Evolutionary conservation across 2,113 vertebrate genomes (phyloP).

Genomic region (Spermophilus dauricus): DNA sequence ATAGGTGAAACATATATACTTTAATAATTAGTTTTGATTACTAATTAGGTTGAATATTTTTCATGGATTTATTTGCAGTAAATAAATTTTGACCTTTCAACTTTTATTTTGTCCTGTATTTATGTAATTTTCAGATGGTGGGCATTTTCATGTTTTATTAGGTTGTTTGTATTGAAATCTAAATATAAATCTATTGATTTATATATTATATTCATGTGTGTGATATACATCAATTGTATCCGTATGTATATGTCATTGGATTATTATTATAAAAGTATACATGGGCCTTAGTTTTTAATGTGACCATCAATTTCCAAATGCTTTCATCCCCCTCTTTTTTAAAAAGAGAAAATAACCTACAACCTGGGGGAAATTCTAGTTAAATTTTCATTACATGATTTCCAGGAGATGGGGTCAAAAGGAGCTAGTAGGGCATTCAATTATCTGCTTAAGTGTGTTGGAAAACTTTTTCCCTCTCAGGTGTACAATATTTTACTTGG

Average conservation of each 20-base stretch:
- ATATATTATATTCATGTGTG: not conserved
- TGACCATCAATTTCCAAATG: slow-evolving; percentile 2
- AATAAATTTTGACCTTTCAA: slow-evolving; percentile 36
- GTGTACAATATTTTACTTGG: slow-evolving; percentile 81
- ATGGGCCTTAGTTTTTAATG: not conserved
- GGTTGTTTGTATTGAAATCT: not conserved
- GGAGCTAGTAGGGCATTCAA: slow-evolving; percentile 75
- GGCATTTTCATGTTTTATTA: not conserved
- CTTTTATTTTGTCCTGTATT: not conserved
- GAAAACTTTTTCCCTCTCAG: slow-evolving; percentile 51
- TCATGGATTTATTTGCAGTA: slow-evolving; percentile 12
- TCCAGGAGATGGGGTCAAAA: slow-evolving; percentile 68
- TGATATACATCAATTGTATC: not conserved
- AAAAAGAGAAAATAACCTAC: not conserved
- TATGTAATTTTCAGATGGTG: slow-evolving; percentile 34
- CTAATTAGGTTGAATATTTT: slow-evolving; percentile 49
- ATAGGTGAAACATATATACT: not conserved
- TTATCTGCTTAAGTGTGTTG: slow-evolving; percentile 64
- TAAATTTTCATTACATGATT: slow-evolving; percentile 73
- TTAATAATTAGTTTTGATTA: slow-evolving; percentile 40
- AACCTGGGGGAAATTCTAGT: slow-evolving; percentile 58
- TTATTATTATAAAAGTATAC: slow-evolving; percentile 57
- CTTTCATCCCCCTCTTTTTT: not conserved
- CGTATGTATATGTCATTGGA: not conserved
- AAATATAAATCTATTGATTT: no score